These are phyloP conservation scores for Botia almorhae DNA, from an alignment of 2,797 vertebrate species.

Conservation along the genomic window DNA sequence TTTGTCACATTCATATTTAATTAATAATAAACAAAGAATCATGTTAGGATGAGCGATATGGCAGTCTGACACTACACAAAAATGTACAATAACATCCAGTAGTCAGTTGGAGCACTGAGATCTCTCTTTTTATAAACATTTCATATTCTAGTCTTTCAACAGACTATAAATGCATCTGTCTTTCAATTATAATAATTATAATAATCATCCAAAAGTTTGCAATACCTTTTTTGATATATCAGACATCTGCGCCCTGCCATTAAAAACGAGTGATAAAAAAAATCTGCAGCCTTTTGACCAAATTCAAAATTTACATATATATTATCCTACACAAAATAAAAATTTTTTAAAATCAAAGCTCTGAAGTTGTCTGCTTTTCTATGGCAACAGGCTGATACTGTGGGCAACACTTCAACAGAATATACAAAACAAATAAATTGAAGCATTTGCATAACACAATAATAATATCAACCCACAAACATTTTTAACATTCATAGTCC, in stretches of 20 bases:
- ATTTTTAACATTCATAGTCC: conserved; percentile 76
- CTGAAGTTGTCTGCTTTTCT: conserved; percentile 29
- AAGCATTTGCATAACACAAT: conserved; percentile 75
- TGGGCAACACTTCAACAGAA: conserved; percentile 76
- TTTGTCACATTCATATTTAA: background rate
- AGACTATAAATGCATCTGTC: background rate
- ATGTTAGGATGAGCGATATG: background rate
- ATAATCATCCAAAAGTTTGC: conserved; percentile 11
- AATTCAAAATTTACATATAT: conserved; percentile 38
- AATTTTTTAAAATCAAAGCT: conserved; percentile 22
- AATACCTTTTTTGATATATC: background rate
- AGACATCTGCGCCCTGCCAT: background rate
- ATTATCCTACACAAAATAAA: background rate
- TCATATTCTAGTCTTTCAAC: background rate
- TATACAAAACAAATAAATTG: conserved; percentile 63
- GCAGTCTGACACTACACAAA: conserved; percentile 16
- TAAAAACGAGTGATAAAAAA: conserved; percentile 5
- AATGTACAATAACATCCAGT: background rate
- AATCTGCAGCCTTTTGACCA: background rate
- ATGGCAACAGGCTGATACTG: conserved; percentile 70
- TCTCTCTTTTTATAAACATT: background rate
- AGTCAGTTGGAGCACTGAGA: background rate
- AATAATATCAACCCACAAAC: conserved; percentile 68
- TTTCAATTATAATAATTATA: background rate
- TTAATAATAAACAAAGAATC: conserved; percentile 12